Evolutionary conservation across 2,888 invertebrate genomes (phyloP).

Genomic region (Cistogaster globosa): DNA sequence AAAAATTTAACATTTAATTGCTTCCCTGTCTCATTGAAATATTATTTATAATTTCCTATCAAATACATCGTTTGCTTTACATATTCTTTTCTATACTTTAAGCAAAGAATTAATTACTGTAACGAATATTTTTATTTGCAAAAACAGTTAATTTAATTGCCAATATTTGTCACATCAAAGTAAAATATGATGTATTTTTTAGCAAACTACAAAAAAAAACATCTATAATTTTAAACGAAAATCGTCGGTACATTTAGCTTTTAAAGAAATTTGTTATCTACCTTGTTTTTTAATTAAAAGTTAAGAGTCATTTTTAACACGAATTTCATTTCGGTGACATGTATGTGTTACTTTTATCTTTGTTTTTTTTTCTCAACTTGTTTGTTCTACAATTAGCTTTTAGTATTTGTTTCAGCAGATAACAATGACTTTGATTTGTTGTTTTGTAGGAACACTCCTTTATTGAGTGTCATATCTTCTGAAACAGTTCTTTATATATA

Average conservation of each 20-base stretch:
- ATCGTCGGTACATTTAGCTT: constrained; percentile 1
- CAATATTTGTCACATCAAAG: constrained; percentile 35
- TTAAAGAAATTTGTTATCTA: not conserved
- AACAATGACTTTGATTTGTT: constrained; percentile 31
- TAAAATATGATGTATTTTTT: not conserved
- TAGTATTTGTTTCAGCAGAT: constrained; percentile 12
- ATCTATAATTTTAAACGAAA: not conserved
- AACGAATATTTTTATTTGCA: not conserved
- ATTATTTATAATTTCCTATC: constrained; percentile 18
- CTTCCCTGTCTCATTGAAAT: constrained; percentile 1
- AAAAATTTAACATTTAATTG: not conserved
- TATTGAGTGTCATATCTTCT: constrained; percentile 9
- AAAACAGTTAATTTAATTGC: constrained; percentile 28
- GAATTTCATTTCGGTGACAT: constrained; percentile 1
- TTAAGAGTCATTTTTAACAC: not conserved
- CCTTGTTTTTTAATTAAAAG: not conserved
- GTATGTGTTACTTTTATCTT: constrained; percentile 28
- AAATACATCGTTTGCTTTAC: not conserved
- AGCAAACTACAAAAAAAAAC: not conserved
- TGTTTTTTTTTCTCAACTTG: not conserved
- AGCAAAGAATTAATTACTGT: too few species aligned
- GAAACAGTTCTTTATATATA: too few species aligned
- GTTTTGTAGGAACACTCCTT: constrained; percentile 11
- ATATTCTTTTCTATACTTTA: too few species aligned
- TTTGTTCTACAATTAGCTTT: constrained; percentile 29